phyloP scores from a whole-genome alignment of 2,113 vertebrate species.

The Pteropus alecto region DNA sequence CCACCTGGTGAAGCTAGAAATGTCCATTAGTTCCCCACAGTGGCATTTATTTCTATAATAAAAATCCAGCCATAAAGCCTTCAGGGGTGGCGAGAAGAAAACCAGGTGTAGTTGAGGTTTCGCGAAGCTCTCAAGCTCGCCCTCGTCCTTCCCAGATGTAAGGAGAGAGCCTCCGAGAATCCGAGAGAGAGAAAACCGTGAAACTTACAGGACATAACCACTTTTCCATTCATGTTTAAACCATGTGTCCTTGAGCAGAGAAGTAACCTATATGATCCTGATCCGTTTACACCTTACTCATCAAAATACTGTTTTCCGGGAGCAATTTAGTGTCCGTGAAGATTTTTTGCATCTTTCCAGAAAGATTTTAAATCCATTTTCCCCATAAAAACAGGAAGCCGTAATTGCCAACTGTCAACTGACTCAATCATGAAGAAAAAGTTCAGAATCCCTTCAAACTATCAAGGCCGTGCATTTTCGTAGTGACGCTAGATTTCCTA shows the following conservation, averaged over 20 bases:
- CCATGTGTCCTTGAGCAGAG: constrained; percentile 20
- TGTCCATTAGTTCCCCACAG: constrained; percentile 32
- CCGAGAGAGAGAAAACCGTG: background rate
- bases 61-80: constrained; percentile 21
- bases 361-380: constrained; percentile 28
- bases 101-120: background rate
- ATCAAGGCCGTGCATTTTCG: constrained; percentile 18
- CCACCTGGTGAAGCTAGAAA: background rate
- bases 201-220: background rate
- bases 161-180: background rate
- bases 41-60: constrained; percentile 25
- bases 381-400: constrained; percentile 49
- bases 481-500: background rate
- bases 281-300: constrained; percentile 9
- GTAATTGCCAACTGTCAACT: background rate
- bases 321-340: constrained; percentile 4
- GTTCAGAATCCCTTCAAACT: background rate
- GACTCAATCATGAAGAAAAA: background rate
- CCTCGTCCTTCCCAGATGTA: background rate
- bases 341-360: constrained; percentile 12
- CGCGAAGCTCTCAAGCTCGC: background rate
- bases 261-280: background rate
- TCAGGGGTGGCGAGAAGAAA: background rate
- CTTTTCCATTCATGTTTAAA: constrained; percentile 52
- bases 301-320: constrained; percentile 49